Evolutionary conservation across 2,113 vertebrate species (phyloP), one percentile per base, ranked within the genome.

Genomic region (Hepsetus odoe): DNA sequence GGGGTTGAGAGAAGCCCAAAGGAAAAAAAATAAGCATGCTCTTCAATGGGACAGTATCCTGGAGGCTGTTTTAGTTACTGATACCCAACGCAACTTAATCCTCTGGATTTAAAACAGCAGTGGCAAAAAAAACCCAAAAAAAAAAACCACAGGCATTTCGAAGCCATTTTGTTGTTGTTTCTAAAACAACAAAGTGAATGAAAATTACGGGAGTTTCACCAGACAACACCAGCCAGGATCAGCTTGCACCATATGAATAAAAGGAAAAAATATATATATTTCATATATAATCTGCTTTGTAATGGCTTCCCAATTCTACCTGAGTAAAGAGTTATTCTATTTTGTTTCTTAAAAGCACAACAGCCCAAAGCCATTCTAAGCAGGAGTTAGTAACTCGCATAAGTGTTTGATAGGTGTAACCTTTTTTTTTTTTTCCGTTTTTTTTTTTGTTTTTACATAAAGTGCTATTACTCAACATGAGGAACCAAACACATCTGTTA

Each of bases 261-360:
- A 73, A 12, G n/a, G 64, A 82, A 30, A 80, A 86, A 65, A 83
- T 46, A 14, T n/a, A n/a, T n/a, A n/a, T n/a, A n/a, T n/a, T n/a
- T n/a, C n/a, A 28, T 10, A 58, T 12, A 58, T 12, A 42, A 83
- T 84, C 33, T 81, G 87, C 83, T 89, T 84, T 87, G 85, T 88
- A 90, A 93, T 92, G 91, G 90, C 90, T 93, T 91, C 86, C 89
- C 85, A 81, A 92, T 87, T 89, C 90, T 93, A 92, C 92, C 92
- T 92, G 91, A 93, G 91, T 90, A 90, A 90, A 89, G 88, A 88
- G 87, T 89, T 88, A 83, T 87, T 81, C 82, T 71, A 33, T 24
- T 77, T 59, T 40, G 85, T 58, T 71, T 87, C 84, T 77, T 82
- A 79, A 89, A 85, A 86, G 88, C 76, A 78, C 67, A 91, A 91